These are phyloP conservation scores for Amblyjoppa proteus DNA, from an alignment of 2,888 invertebrate species.

Conservation along the genomic window DNA sequence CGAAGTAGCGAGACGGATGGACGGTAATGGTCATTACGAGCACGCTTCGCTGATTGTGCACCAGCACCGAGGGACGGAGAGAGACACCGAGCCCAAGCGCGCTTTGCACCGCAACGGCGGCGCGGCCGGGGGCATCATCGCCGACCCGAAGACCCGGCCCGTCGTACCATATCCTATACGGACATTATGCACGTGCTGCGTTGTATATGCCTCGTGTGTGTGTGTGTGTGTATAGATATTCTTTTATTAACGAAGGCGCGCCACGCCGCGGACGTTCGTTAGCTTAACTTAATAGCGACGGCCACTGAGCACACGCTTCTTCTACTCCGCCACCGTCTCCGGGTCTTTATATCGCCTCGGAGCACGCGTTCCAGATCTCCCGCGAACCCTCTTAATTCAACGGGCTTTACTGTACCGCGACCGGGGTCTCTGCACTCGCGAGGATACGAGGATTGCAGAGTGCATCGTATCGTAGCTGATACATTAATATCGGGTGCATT, in stretches of 20 bases:
- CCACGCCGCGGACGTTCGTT: conserved; percentile 78
- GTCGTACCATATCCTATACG: conserved; percentile 65
- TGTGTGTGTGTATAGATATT: conserved; percentile 70
- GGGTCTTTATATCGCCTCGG: conserved; percentile 60
- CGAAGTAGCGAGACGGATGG: conserved; percentile 81
- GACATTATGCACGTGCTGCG: conserved; percentile 24
- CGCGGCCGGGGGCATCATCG: conserved; percentile 83
- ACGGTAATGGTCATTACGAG: conserved; percentile 85
- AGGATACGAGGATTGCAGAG: background rate
- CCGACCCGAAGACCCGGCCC: conserved; percentile 84
- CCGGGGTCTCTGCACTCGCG: conserved; percentile 16
- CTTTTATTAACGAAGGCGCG: conserved; percentile 81
- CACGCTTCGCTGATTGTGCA: conserved; percentile 84
- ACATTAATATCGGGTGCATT: conserved; percentile 8
- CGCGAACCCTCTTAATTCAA: conserved; percentile 47
- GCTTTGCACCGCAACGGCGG: conserved; percentile 59
- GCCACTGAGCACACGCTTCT: conserved; percentile 74
- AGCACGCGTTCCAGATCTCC: conserved; percentile 59
- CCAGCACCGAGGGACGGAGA: conserved; percentile 71
- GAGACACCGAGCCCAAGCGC: conserved; percentile 31
- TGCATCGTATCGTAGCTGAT: conserved; percentile 15
- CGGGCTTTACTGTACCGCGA: conserved; percentile 29
- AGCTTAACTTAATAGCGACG: conserved; percentile 80
- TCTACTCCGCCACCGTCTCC: conserved; percentile 43
- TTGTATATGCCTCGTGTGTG: conserved; percentile 46